These are phyloP conservation scores for Ichneumon xanthorius DNA, from an alignment of 2,888 invertebrate genomes.

Conservation along the genomic window DNA sequence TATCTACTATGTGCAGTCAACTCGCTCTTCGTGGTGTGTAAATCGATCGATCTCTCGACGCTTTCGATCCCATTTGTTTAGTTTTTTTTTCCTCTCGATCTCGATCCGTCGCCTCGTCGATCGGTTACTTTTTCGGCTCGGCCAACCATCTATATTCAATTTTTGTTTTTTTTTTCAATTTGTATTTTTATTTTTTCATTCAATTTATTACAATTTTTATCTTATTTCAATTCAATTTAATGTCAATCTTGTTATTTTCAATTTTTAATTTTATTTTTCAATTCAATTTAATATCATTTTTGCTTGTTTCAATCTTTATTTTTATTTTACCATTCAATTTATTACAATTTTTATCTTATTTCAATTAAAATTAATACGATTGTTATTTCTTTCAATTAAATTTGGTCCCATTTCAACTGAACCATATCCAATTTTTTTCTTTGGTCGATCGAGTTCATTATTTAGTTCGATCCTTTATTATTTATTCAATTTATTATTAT, in stretches of 20 bases:
- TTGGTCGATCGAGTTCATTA: too few relatives aligned
- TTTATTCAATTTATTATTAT: too few relatives aligned
- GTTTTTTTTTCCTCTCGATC: not conserved
- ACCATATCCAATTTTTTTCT: not conserved
- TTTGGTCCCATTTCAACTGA: too few relatives aligned
- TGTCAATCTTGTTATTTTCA: too few relatives aligned
- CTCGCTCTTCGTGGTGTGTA: conserved; percentile 88
- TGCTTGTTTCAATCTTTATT: not conserved
- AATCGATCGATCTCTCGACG: not conserved
- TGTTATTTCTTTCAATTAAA: not conserved
- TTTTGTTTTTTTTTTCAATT: too few relatives aligned
- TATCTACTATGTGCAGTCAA: conserved; percentile 89
- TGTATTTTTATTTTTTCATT: too few relatives aligned
- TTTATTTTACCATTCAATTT: not conserved
- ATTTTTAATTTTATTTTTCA: not conserved
- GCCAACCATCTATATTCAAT: not conserved
- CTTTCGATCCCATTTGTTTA: not conserved
- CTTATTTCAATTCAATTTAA: not conserved
- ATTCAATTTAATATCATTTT: too few relatives aligned
- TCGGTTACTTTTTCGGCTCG: not conserved
- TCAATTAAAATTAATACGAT: not conserved
- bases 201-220: not conserved
- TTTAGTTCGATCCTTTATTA: too few relatives aligned
- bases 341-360: not conserved
- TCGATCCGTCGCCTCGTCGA: too few relatives aligned